Evolutionary conservation across 1,140 invertebrate genomes (phyloP), one percentile per base, ranked within the genome.

Genomic region (Colletes latitarsis): DNA sequence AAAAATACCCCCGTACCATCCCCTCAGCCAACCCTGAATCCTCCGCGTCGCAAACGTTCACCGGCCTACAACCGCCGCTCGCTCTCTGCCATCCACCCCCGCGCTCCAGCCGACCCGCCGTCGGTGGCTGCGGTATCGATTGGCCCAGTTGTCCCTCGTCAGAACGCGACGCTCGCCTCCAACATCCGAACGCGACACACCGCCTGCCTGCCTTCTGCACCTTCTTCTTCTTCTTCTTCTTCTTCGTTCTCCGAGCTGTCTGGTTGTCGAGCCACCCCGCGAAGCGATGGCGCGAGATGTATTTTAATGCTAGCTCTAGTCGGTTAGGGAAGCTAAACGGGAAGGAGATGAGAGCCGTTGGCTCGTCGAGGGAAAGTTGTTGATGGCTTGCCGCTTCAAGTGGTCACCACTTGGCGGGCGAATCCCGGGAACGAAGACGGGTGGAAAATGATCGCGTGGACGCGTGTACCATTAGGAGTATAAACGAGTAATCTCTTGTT

Each of bases 131-230:
- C 83, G 84, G 81, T 91, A 91, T 91, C 90, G 90, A 91, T 91
- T 91, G 90, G 90, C 90, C 90, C 90, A 91, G 90, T 91, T 91
- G 90, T 91, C 84, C 89, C 87, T 91, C 89, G 88, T 90, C 86
- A 89, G 81, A 87, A 82, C 82, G 73, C 87, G 60, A 70, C 77
- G 66, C 64, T 85, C 78, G 77, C 77, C 10, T 85, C 85, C 81
- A 88, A 87, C 87, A 85, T 85, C 81, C 74, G 64, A 88, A 85
- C 82, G 53, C 82, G 70, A 82, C 78, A 30, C 30, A 30, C 30
- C 30, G 30, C 30, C 30, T 30, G 30, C 30, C 30, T 30, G 30
- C 30, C 49, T 43, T 10, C 64, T 17, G 62, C 12, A 17, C 30
- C 21, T 17, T 15, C 49, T 60, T 70, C 10, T 12, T 49, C 43